phyloP scores from a whole-genome alignment of 2,888 invertebrate species.

The Macrosiphum euphorbiae region DNA sequence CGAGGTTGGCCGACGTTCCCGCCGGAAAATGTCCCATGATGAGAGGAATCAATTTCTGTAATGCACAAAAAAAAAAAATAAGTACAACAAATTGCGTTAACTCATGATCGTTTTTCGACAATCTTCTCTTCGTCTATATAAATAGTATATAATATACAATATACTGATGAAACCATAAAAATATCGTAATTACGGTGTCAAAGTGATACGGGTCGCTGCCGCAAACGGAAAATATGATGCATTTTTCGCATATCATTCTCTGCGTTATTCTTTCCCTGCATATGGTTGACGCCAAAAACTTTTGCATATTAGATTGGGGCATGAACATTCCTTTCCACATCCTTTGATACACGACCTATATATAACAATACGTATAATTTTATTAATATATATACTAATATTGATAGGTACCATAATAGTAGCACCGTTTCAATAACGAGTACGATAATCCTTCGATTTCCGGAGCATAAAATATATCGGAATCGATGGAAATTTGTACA shows the following conservation, averaged over 20 bases:
- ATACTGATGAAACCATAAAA: not conserved
- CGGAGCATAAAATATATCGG: not conserved
- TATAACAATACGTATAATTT: not conserved
- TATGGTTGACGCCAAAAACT: conserved; percentile 8
- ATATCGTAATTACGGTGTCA: conserved; percentile 31
- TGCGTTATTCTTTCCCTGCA: conserved; percentile 35
- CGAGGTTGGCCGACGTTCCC: conserved; percentile 80
- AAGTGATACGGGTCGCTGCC: conserved; percentile 59
- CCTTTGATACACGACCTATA: not conserved
- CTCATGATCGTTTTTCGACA: not conserved
- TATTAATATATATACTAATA: not conserved
- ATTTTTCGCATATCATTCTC: conserved; percentile 49
- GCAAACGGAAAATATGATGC: conserved; percentile 46
- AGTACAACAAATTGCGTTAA: not conserved
- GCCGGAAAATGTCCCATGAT: conserved; percentile 81
- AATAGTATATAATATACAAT: no score
- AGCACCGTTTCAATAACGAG: not conserved
- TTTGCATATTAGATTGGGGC: conserved; percentile 3
- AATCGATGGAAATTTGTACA: not conserved
- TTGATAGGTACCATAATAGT: not conserved
- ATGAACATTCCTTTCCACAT: conserved; percentile 49
- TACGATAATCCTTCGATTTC: not conserved
- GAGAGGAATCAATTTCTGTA: conserved; percentile 77
- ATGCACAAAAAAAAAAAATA: conserved; percentile 67
- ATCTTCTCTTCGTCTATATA: not conserved